A percentile compares a stretch with the other conserved stretches of the same genome.
These are phyloP conservation scores for Microtus oregoni DNA, from an alignment of 2,113 vertebrate species.

Conservation along the genomic window DNA sequence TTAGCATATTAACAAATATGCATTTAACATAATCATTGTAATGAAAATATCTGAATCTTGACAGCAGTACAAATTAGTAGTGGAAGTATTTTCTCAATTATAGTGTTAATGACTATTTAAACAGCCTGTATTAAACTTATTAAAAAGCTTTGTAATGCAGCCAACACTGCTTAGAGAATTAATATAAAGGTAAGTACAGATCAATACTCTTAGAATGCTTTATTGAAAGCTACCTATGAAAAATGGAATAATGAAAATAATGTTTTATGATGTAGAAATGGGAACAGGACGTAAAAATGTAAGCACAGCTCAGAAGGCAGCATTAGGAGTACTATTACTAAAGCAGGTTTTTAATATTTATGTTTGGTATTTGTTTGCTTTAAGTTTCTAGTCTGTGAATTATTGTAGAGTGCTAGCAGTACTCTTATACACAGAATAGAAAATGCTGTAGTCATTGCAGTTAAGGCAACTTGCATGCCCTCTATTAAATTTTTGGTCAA, in stretches of 20 bases:
- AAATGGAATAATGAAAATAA: slow-evolving; percentile 43
- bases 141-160: slow-evolving; percentile 61
- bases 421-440: slow-evolving; percentile 10
- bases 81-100: slow-evolving; percentile 52
- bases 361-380: slow-evolving; percentile 47
- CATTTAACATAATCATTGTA: slow-evolving; percentile 48
- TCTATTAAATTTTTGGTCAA: slow-evolving; percentile 28
- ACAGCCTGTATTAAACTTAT: slow-evolving; percentile 31
- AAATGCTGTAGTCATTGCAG: not conserved
- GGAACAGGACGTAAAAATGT: slow-evolving; percentile 54
- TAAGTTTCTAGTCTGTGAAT: slow-evolving; percentile 43
- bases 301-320: slow-evolving; percentile 16
- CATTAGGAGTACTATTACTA: slow-evolving; percentile 14
- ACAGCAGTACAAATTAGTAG: slow-evolving; percentile 57
- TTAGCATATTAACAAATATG: slow-evolving; percentile 37
- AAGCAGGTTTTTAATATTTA: slow-evolving; percentile 14
- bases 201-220: slow-evolving; percentile 54
- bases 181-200: slow-evolving; percentile 49
- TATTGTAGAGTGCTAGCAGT: not conserved
- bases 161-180: slow-evolving; percentile 50
- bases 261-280: slow-evolving; percentile 50
- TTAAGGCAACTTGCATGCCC: slow-evolving; percentile 26
- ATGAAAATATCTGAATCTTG: slow-evolving; percentile 49
- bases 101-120: slow-evolving; percentile 62
- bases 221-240: slow-evolving; percentile 2